These are phyloP conservation scores for Tribolium castaneum DNA, from an alignment of 1,140 invertebrate genomes.

Conservation along the genomic window DNA sequence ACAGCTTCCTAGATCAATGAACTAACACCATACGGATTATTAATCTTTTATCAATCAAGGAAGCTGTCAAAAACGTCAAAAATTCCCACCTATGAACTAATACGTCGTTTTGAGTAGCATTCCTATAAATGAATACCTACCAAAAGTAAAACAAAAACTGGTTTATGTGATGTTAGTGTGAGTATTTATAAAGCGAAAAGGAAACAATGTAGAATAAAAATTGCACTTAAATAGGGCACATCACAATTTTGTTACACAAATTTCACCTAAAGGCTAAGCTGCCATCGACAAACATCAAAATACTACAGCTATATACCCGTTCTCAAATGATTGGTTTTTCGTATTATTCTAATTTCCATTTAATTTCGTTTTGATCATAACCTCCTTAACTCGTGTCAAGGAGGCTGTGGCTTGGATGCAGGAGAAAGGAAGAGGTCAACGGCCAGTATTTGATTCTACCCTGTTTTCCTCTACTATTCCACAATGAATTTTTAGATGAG, in stretches of 20 bases:
- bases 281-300: constrained; percentile 35
- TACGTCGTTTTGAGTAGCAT: not conserved
- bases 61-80: not conserved
- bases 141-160: not conserved
- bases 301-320: constrained; percentile 38
- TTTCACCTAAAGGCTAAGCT: constrained; percentile 16
- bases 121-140: not conserved
- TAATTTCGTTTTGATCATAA: not conserved
- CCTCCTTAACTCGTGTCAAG: too few relatives aligned
- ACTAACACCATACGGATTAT: too few relatives aligned
- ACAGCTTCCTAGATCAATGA: too few relatives aligned
- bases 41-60: too few relatives aligned
- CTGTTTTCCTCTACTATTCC: not conserved
- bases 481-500: not conserved
- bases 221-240: constrained; percentile 10
- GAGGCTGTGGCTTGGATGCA: not conserved
- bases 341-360: not conserved
- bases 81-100: not conserved
- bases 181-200: not conserved
- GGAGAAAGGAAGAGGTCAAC: not conserved
- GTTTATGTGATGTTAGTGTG: not conserved
- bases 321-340: constrained; percentile 37
- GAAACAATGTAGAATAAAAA: not conserved
- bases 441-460: not conserved
- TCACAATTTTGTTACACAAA: constrained; percentile 26